phyloP scores from a whole-genome alignment of 2,888 invertebrate genomes.

The Cacoxenus indagator region DNA sequence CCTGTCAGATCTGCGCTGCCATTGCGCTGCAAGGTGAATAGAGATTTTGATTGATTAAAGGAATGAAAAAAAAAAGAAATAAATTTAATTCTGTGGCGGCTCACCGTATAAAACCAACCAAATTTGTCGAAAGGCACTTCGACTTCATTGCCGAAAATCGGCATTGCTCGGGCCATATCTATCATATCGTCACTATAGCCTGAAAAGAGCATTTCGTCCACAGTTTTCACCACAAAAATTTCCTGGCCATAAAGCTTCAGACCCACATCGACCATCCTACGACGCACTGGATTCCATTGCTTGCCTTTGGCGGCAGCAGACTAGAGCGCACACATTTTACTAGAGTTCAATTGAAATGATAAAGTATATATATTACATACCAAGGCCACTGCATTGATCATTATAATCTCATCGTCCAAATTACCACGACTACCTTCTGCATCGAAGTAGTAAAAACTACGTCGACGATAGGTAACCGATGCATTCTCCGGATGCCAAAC shows the following conservation, averaged over 20 bases:
- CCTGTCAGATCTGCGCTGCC: conserved; percentile 83
- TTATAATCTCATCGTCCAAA: conserved; percentile 79
- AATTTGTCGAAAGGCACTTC: conserved; percentile 82
- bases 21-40: conserved; percentile 78
- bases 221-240: conserved; percentile 76
- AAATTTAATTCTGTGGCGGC: conserved; percentile 19
- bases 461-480: conserved; percentile 80
- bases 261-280: conserved; percentile 75
- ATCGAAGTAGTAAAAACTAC: conserved; percentile 80
- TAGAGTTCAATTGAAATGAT: neutral
- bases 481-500: conserved; percentile 79
- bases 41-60: too few relatives aligned
- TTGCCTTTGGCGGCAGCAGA: conserved; percentile 72
- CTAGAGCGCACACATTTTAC: conserved; percentile 54
- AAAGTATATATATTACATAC: conserved; percentile 73
- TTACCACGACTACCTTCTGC: conserved; percentile 77
- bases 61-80: neutral
- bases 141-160: conserved; percentile 73
- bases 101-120: conserved; percentile 85
- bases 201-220: conserved; percentile 81
- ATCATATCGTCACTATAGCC: conserved; percentile 85
- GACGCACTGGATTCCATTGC: conserved; percentile 74
- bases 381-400: conserved; percentile 83
- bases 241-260: conserved; percentile 74
- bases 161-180: conserved; percentile 75